Percentiles rank a stretch among this genome's conserved stretches.
These are phyloP conservation scores for Chaenocephalus aceratus DNA, from an alignment of 2,113 vertebrate species.

Conservation along the genomic window DNA sequence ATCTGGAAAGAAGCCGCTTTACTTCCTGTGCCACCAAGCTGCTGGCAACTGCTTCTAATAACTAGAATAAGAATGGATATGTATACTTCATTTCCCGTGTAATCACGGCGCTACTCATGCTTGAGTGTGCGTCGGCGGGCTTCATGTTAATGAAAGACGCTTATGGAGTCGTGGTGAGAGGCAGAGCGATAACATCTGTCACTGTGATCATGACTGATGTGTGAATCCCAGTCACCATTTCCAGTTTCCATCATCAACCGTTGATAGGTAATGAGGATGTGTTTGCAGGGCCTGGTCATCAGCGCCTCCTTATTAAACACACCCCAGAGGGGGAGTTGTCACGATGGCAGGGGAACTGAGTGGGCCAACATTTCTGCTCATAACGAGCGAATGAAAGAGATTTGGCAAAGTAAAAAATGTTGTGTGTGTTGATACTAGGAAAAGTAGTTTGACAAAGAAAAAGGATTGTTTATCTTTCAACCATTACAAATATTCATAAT, in stretches of 20 bases:
- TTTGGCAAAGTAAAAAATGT: background rate
- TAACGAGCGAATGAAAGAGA: conserved; percentile 26
- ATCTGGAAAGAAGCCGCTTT: background rate
- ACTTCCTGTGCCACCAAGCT: background rate
- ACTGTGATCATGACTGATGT: conserved; percentile 17
- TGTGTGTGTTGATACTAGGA: background rate
- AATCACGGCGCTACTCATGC: conserved; percentile 35
- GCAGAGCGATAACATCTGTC: conserved; percentile 39
- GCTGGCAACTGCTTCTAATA: conserved; percentile 31
- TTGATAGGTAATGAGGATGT: conserved; percentile 47
- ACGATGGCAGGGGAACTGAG: conserved; percentile 8
- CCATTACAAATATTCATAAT: background rate
- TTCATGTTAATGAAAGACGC: conserved; percentile 48
- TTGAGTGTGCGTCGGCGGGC: conserved; percentile 18
- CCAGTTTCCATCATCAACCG: conserved; percentile 32
- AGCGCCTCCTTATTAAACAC: conserved; percentile 33
- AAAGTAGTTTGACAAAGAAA: background rate
- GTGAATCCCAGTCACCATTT: conserved; percentile 27
- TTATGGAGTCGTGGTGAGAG: conserved; percentile 41
- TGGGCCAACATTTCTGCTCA: background rate
- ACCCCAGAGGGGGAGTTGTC: conserved; percentile 40
- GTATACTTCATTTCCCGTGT: conserved; percentile 60
- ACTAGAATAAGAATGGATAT: conserved; percentile 32
- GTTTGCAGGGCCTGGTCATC: conserved; percentile 23
- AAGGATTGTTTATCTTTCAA: background rate